These are phyloP conservation scores for Cyphomyrus plagiostoma DNA, from an alignment of 2,113 vertebrate species.

Conservation along the genomic window DNA sequence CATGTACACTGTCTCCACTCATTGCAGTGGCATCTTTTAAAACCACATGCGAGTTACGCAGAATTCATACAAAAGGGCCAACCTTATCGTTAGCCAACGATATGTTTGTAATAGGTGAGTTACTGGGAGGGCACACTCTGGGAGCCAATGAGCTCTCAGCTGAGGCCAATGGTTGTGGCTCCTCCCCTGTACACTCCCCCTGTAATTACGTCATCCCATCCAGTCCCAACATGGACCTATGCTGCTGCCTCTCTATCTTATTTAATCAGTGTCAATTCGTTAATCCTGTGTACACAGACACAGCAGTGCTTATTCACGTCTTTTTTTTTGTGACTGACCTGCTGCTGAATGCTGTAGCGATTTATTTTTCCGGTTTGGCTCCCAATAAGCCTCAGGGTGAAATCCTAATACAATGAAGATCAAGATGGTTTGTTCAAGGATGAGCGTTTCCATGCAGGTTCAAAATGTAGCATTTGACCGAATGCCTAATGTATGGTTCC, in stretches of 20 bases:
- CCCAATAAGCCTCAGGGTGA: background rate
- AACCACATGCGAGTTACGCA: background rate
- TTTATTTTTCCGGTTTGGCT: constrained; percentile 32
- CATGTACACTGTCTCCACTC: background rate
- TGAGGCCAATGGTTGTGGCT: background rate
- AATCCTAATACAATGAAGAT: background rate
- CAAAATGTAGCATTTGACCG: background rate
- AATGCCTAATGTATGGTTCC: background rate
- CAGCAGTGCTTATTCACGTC: constrained; percentile 39
- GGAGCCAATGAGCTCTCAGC: background rate
- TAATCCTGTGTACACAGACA: background rate
- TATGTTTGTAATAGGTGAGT: background rate
- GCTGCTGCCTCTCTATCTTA: constrained; percentile 50
- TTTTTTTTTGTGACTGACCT: constrained; percentile 43
- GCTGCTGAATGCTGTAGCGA: constrained; percentile 47
- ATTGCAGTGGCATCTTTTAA: background rate
- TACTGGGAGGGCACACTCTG: background rate
- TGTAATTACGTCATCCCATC: background rate
- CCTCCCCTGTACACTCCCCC: background rate
- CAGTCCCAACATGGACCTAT: constrained; percentile 26
- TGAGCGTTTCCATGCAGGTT: background rate
- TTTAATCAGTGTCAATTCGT: constrained; percentile 57
- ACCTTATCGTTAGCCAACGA: background rate
- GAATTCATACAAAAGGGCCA: background rate
- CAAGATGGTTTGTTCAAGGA: background rate